Base-by-base conservation (phyloP, 1,140 invertebrate genomes). In the Triops longicaudatus region DNA sequence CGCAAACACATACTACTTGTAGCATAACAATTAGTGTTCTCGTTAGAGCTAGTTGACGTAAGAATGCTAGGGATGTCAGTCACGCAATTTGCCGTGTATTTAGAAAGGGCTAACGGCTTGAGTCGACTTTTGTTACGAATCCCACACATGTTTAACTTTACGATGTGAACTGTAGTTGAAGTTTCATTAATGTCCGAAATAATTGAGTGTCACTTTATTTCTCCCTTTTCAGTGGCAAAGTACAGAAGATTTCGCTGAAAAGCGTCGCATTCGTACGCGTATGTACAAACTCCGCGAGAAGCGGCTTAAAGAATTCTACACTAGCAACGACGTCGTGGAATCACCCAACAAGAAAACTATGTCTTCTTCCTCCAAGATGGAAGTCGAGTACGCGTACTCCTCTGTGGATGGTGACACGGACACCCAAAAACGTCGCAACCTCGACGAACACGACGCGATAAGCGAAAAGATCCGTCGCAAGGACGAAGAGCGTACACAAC, bases 201-300 rank as follows among this genome's bases (percentile, higher is more conserved):
- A 37, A 74, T 74, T n/a, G 1, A 17, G 73, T 22, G n/a, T n/a
- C n/a, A n/a, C n/a, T 73, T 9, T 76, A 42, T 76, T 72, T 73
- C 44, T 72, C 73, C 76, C 78, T 78, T 86, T 84, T 76, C 86
- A 95, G 93, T 93, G 93, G 90, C 90, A 92, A 84, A 89, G 91
- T 82, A 91, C 93, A 17, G 91, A 94, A 81, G 92, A 95, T 83
- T 93, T 93, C 83, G 90, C 91, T 41, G 88, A 89, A 74, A 91
- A 93, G 83, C 93, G 93, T 83, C 91, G 93, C 83, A 95, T 96
- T 80, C 87, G 93, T 72, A 87, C 90, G 26, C 89, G 93, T 82
- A 91, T 93, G 88, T 93, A 92, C 82, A 90, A 90, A 79, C 86
- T 95, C 80, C 87, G 92, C 43, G 92, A 95, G 83, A 88, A 90